Evolutionary conservation across 2,888 invertebrate species (phyloP), one percentile per base, ranked within the genome.

Genomic region (Drosophila fulvimacula): DNA sequence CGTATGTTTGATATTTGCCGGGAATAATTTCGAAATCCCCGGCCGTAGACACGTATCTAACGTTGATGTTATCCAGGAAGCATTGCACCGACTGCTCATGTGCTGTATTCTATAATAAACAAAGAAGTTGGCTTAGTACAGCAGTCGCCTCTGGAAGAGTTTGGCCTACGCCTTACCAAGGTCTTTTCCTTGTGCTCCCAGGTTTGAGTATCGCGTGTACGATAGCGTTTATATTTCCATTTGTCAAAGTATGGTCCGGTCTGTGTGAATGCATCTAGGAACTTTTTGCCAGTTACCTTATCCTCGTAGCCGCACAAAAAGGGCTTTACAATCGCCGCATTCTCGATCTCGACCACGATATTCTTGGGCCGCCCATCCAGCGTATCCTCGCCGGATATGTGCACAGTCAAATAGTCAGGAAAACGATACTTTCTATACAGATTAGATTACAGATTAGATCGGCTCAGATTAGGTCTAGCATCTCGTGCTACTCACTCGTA

Each of bases 191-290:
- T 90, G 5, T 73, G 71, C 60, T 90, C 87, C 55, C 93, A 94
- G 24, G 96, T 96, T 91, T 96, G 97, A 0, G 95, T 95, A 70
- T 95, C 95, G 74, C 95, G 93, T 73, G 88, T 81, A 5, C 80
- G 75, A 56, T 89, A 79, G 3, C 81, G 85, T 38, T 81, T 72
- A 38, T 67, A 79, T 69, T 91, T 92, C 32, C 86, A 79, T 63
- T 86, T 88, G 36, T 92, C 90, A 5, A 91, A 80, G 53, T 90
- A 88, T 0, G 93, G 93, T 3, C 93, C 93, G 5, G 98, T 98
- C 93, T 98, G 98, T 0, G 96, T 95, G 73, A 94, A 95, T 4
- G 97, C 98, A 92, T 98, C 96, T 81, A 96, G 95, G 90, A 95
- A 98, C 82, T 95, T 94, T 10, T 94, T 92, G 55, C 93, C 94